A percentile compares a stretch with the other conserved stretches of the same genome.
phyloP scores from a whole-genome alignment of 2,113 vertebrate genomes.

The Nycticebus coucang region DNA sequence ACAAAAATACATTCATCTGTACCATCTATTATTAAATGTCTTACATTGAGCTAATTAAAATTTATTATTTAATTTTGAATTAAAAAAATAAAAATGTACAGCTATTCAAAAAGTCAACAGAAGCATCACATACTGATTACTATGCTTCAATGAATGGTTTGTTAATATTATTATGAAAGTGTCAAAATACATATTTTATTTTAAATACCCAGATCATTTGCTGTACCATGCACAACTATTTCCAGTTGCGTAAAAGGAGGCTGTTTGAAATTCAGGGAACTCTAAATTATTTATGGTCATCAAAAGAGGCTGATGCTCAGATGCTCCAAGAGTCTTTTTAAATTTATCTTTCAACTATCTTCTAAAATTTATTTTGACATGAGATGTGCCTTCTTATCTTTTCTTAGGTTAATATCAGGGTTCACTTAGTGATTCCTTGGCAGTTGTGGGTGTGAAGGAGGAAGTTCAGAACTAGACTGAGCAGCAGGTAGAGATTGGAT shows the following conservation, averaged over 20 bases:
- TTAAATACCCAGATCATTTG: not conserved
- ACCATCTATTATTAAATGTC: not conserved
- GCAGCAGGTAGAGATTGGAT: not conserved
- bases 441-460: not conserved
- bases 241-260: not conserved
- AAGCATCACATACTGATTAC: not conserved
- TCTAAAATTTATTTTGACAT: not conserved
- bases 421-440: not conserved
- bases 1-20: not conserved
- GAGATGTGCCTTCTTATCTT: not conserved
- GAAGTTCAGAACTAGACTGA: not conserved
- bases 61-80: slow-evolving; percentile 1
- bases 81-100: not conserved
- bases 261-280: not conserved
- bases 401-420: not conserved
- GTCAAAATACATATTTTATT: not conserved
- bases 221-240: not conserved
- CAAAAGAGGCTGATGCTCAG: not conserved
- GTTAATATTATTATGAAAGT: not conserved
- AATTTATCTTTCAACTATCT: not conserved
- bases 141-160: not conserved
- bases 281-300: not conserved
- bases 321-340: not conserved
- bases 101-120: not conserved
- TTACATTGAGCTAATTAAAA: slow-evolving; percentile 20